Base-by-base conservation (phyloP, 2,113 vertebrate genomes). In the Pantherophis guttatus region DNA sequence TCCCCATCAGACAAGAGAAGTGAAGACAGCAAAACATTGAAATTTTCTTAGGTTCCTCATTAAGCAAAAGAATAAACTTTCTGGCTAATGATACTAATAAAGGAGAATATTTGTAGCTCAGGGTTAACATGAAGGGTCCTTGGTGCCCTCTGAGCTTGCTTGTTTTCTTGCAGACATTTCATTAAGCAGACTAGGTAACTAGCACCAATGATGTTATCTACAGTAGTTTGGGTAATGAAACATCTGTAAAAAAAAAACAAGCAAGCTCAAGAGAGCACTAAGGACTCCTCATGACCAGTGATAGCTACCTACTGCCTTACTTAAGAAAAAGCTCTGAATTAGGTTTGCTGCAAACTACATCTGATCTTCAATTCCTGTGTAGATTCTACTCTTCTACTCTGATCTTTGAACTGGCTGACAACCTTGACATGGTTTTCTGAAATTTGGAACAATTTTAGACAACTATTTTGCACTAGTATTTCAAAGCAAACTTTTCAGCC, bases 201-300 rank as follows among this genome's bases (percentile, higher is more conserved):
- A 15, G 29, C 29, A 70, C 12, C 5, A 12, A n/a, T 70, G 12
- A n/a, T n/a, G 62, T n/a, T n/a, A n/a, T 12, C 12, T 70, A 48
- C 4, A 48, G 44, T 48, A 70, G 62, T 70, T n/a, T 70, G 62
- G 11, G 11, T 70, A 70, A 13, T 70, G 29, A 70, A 70, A 70
- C 1, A 0, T n/a, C 62, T 70, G 29, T 29, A 70, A 70, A 11
- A 70, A 70, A 11, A n/a, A 70, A n/a, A 13, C 62, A 70, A 70
- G 29, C 29, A n/a, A 70, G 26, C 12, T n/a, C 12, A 70, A n/a
- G 62, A 13, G 5, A 70, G 62, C 24, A 70, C 62, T 29, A n/a
- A n/a, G 12, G 11, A 70, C 11, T 9, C 0, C 0, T n/a, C 11
- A 5, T 13, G 62, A 15, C 29, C 5, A 70, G 29, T 70, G 12